phyloP scores from a whole-genome alignment of 2,797 vertebrate species.

The Falco biarmicus region DNA sequence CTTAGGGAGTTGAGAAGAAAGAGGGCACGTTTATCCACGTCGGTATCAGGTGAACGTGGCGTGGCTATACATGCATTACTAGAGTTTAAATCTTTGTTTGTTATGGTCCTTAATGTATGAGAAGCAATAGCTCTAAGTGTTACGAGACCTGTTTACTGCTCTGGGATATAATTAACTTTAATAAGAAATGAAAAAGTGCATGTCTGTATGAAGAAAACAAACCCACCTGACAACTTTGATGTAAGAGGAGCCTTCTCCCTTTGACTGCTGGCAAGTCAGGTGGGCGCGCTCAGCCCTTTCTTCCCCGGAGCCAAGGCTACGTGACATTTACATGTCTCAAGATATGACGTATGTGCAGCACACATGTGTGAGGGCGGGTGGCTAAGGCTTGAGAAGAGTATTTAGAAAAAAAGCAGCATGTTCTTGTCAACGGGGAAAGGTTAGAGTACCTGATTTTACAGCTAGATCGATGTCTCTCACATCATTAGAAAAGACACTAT shows the following conservation, averaged over 20 bases:
- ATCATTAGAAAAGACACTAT: neutral
- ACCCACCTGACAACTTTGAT: neutral
- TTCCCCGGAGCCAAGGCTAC: neutral
- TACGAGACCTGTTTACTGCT: slow-evolving; percentile 42
- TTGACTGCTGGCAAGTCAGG: neutral
- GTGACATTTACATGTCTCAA: neutral
- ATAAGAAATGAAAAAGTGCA: neutral
- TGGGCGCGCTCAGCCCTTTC: neutral
- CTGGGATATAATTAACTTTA: slow-evolving; percentile 23
- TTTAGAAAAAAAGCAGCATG: neutral
- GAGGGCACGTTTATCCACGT: neutral
- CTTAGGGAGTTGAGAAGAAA: slow-evolving; percentile 15
- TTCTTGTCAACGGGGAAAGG: neutral
- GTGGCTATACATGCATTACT: neutral
- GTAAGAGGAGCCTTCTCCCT: neutral
- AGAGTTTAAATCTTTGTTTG: slow-evolving; percentile 47
- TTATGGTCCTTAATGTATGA: neutral
- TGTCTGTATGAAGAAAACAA: slow-evolving; percentile 7
- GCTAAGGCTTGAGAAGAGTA: neutral
- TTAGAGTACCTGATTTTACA: neutral
- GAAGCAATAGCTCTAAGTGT: neutral
- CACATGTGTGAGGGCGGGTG: neutral
- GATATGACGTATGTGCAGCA: neutral
- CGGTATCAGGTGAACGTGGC: slow-evolving; percentile 30
- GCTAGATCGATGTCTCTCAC: neutral